These are phyloP conservation scores for Meloidogyne exigua DNA, from an alignment of 1,140 invertebrate genomes.

Conservation along the genomic window DNA sequence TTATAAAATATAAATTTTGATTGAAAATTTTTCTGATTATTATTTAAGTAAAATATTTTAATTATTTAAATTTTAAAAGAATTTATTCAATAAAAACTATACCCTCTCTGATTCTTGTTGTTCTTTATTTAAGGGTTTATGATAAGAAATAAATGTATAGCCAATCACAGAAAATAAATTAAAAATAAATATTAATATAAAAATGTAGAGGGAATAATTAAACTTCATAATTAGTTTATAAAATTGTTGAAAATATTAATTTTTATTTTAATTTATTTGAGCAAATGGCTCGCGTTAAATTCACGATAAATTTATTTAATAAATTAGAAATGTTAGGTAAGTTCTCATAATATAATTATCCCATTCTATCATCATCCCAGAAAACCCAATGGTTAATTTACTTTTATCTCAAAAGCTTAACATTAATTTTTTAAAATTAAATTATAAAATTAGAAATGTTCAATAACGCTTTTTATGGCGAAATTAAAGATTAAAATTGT, in stretches of 20 bases:
- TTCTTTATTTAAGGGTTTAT: constrained; percentile 3
- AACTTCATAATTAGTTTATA: background rate
- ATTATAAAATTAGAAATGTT: background rate
- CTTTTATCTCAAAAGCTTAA: too few relatives aligned
- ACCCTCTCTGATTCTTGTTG: background rate
- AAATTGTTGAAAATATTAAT: background rate
- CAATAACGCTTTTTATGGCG: background rate
- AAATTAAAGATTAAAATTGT: background rate
- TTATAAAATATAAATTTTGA: background rate
- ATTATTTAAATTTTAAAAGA: too few relatives aligned
- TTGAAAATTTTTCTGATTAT: too few relatives aligned
- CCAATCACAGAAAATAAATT: background rate
- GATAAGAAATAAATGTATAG: constrained; percentile 3
- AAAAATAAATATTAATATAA: background rate
- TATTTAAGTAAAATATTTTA: background rate
- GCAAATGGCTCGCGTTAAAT: too few relatives aligned
- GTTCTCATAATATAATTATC: too few relatives aligned
- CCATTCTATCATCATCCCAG: too few relatives aligned
- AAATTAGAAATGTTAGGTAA: background rate
- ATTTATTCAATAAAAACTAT: too few relatives aligned
- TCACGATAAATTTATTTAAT: too few relatives aligned
- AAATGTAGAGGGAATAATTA: background rate
- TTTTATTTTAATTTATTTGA: too few relatives aligned
- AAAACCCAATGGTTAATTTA: too few relatives aligned
- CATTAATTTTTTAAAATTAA: too few relatives aligned